Evolutionary conservation across 2,888 invertebrate genomes (phyloP), one percentile per base, ranked within the genome.

Genomic region (Tinea pellionella): DNA sequence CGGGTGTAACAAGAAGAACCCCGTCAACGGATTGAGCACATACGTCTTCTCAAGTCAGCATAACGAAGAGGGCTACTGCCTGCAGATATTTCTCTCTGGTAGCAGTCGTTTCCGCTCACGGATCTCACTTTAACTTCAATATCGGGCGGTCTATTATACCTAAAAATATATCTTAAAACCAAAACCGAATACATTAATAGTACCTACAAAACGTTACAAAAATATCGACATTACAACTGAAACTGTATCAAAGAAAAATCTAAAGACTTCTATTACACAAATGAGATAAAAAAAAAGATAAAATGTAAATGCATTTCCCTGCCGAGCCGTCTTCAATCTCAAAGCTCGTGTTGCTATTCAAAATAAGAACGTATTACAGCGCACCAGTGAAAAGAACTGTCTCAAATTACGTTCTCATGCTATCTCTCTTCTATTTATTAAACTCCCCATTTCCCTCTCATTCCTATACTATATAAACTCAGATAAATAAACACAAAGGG

Each of bases 401-500:
- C 87, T 87, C 87, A 82, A 86, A 86, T 87, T 86, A 87, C 87
- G 83, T 74, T 71, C 67, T 76, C 71, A 63, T 29, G n/a, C 61
- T 62, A 16, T 78, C 77, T 63, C 71, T 67, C 63, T 84, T 72
- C 58, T 18, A 19, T 68, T n/a, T 61, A 32, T 43, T 19, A 9
- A 4, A 58, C 59, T 47, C 47, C 55, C 53, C 76, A 72, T 66
- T 56, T 65, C 62, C 63, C 60, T 81, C 78, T 63, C 71, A 67
- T 64, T 84, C 75, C 65, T 63, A 66, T 70, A 74, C 80, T 85
- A 80, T 80, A 84, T 81, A 85, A 87, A 87, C 85, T 86, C 82
- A 82, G 81, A 87, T 87, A 87, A 88, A 87, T 86, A 88, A 86
- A 88, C 81, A 88, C 88, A 88, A 87, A 88, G 86, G 85, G 85